Evolutionary conservation across 1,140 invertebrate genomes (phyloP).

Genomic region (Pogonomyrmex californicus): DNA sequence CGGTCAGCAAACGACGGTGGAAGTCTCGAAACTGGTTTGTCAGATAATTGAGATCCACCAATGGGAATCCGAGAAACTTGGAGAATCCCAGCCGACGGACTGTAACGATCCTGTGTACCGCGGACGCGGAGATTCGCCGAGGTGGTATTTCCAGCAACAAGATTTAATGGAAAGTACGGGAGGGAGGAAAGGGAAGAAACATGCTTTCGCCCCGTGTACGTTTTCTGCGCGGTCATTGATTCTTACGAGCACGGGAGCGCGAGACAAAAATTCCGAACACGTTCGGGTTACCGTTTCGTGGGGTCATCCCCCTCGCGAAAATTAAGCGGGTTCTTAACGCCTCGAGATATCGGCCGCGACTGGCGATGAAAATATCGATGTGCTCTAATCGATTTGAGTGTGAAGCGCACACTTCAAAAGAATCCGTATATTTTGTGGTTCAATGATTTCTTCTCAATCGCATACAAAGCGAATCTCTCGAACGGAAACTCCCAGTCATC

Average conservation of each 20-base stretch:
- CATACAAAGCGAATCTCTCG: conserved; percentile 61
- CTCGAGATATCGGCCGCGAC: not conserved
- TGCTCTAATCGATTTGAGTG: conserved; percentile 35
- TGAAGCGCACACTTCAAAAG: conserved; percentile 17
- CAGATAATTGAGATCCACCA: conserved; percentile 65
- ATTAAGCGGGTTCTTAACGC: conserved; percentile 40
- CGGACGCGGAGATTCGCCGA: conserved; percentile 54
- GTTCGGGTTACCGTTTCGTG: not conserved
- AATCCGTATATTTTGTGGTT: conserved; percentile 44
- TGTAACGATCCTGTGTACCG: conserved; percentile 45
- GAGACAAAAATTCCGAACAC: conserved; percentile 45
- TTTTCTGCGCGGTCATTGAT: conserved; percentile 23
- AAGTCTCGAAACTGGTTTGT: conserved; percentile 62
- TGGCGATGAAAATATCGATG: not conserved
- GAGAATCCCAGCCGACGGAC: conserved; percentile 61
- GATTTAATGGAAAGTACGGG: conserved; percentile 56
- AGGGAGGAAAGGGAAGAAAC: conserved; percentile 3
- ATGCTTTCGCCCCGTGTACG: conserved; percentile 22
- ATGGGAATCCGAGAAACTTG: conserved; percentile 73
- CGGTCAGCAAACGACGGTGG: conserved; percentile 62
- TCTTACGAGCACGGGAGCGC: conserved; percentile 9
- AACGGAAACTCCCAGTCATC: conserved; percentile 35
- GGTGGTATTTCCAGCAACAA: conserved; percentile 66
- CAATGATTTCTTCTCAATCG: conserved; percentile 48
- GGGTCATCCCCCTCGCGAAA: not conserved